Evolutionary conservation across 2,113 vertebrate genomes (phyloP).

Genomic region (Xiphorhynchus elegans): DNA sequence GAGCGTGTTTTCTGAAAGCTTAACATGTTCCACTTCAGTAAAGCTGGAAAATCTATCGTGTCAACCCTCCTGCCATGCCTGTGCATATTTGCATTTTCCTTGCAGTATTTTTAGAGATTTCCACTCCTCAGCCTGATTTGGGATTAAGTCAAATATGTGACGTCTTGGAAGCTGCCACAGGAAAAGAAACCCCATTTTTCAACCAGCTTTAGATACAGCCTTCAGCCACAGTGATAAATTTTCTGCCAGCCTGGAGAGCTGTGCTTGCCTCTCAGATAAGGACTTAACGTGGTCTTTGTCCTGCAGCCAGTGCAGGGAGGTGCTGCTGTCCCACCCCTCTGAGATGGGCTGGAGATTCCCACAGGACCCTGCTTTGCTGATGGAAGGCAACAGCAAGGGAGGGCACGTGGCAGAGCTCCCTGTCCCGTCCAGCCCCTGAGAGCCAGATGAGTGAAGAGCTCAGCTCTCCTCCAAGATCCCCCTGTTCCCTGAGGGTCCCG

Average conservation of each 20-base stretch:
- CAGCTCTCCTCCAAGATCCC: neutral
- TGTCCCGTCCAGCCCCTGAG: neutral
- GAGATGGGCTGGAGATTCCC: neutral
- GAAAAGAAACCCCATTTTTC: conserved; percentile 51
- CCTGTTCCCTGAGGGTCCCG: rapidly evolving
- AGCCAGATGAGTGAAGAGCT: neutral
- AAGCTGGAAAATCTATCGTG: neutral
- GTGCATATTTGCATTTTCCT: neutral
- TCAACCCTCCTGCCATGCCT: conserved; percentile 3
- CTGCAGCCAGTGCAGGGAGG: neutral
- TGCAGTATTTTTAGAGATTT: conserved; percentile 52
- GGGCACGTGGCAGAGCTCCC: neutral
- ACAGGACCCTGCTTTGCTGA: neutral
- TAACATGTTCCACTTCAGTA: neutral
- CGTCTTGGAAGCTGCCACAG: conserved; percentile 45
- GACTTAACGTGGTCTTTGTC: neutral
- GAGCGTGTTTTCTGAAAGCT: neutral
- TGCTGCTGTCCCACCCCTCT: neutral
- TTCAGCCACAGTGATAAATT: neutral
- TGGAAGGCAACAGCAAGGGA: neutral
- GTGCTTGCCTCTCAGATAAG: neutral
- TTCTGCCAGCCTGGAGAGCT: conserved; percentile 17
- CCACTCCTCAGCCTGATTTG: neutral
- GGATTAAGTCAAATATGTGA: conserved; percentile 46
- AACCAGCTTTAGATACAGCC: neutral